These are phyloP conservation scores for Heliothis virescens DNA, from an alignment of 1,140 invertebrate genomes.

Conservation along the genomic window DNA sequence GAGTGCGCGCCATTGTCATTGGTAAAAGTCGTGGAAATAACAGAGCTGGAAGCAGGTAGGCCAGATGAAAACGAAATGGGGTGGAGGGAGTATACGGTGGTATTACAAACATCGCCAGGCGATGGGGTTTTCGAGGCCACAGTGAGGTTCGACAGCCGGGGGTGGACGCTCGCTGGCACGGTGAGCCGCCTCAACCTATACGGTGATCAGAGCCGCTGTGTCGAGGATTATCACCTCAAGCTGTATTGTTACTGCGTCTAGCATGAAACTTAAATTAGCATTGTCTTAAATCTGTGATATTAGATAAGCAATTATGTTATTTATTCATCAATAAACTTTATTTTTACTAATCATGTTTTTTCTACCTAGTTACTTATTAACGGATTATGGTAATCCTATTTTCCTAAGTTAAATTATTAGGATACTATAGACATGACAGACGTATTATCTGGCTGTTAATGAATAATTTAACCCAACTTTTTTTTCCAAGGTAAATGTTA, in stretches of 20 bases:
- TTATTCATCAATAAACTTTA: no score
- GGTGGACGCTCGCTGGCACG: slow-evolving; percentile 87
- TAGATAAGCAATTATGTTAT: no score
- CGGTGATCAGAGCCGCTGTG: slow-evolving; percentile 92
- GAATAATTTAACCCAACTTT: no score
- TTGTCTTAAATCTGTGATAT: no score
- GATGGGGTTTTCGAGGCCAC: slow-evolving; percentile 93
- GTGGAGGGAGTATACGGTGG: slow-evolving; percentile 89
- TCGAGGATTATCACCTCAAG: slow-evolving; percentile 91
- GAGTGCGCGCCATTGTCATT: slow-evolving; percentile 88
- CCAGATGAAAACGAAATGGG: slow-evolving; percentile 72
- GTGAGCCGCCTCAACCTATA: slow-evolving; percentile 94
- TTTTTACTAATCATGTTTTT: no score
- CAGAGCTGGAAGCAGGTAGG: slow-evolving; percentile 77
- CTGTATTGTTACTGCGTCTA: slow-evolving; percentile 91
- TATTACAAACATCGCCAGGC: slow-evolving; percentile 89
- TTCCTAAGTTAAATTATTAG: no score
- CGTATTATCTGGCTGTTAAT: no score
- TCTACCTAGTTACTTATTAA: no score
- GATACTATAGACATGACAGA: no score
- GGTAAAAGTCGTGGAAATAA: slow-evolving; percentile 86
- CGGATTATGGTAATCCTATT: no score
- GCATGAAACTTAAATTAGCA: no score
- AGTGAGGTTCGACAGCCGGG: slow-evolving; percentile 80
- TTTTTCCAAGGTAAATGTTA: no score